Evolutionary conservation across 1,140 invertebrate species (phyloP).

Genomic region (Oscheius sp.): DNA sequence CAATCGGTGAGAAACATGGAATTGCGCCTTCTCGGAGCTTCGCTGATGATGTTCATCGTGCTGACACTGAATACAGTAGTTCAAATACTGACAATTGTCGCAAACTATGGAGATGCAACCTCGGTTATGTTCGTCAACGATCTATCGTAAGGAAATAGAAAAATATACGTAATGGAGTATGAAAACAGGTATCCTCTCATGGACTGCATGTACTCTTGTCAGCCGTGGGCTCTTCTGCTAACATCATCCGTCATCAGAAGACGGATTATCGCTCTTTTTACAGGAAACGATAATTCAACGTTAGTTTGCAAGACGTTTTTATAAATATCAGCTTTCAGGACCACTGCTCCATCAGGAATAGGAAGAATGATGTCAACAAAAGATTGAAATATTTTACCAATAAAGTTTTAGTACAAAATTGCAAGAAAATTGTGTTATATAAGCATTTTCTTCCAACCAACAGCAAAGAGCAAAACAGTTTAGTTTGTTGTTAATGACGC

Average conservation of each 20-base stretch:
- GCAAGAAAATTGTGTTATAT: too few relatives aligned
- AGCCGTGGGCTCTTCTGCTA: neutral
- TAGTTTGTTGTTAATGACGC: too few relatives aligned
- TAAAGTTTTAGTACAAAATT: too few relatives aligned
- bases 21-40: neutral
- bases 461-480: too few relatives aligned
- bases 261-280: neutral
- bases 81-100: neutral
- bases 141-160: neutral
- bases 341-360: too few relatives aligned
- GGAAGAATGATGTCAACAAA: too few relatives aligned
- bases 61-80: neutral
- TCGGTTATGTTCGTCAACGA: neutral
- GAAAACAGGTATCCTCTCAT: neutral
- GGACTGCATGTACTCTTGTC: neutral
- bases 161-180: neutral
- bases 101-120: neutral
- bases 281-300: neutral
- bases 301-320: too few relatives aligned
- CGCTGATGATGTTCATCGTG: neutral
- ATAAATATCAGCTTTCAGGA: too few relatives aligned
- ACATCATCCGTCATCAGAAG: neutral
- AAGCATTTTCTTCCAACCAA: too few relatives aligned
- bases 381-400: too few relatives aligned
- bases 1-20: neutral